A percentile compares a stretch with the other conserved stretches of the same genome.
Conservation (phyloP, 2,888 invertebrate genomes). For the Ormyrus rosae region DNA sequence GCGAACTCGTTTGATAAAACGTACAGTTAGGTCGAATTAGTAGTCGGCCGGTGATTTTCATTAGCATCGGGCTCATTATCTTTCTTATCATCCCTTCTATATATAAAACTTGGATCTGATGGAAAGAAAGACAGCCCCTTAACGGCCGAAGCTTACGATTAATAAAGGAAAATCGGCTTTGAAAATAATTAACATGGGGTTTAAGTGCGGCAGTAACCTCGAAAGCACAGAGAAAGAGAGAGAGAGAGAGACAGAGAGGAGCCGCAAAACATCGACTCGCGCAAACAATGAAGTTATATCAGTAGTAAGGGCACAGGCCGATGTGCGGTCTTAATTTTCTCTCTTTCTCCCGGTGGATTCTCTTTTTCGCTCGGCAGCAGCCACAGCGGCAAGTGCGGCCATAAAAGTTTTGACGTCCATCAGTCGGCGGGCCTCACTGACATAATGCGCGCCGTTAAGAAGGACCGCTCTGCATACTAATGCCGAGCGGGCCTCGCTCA, state of each 20-base stretch:
- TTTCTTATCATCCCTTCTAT: background rate
- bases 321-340: conserved; percentile 53
- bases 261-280: background rate
- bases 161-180: conserved; percentile 22
- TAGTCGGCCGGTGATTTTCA: conserved; percentile 8
- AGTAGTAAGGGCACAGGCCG: conserved; percentile 22
- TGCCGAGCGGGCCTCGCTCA: conserved; percentile 62
- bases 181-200: conserved; percentile 30
- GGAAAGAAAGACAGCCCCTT: no score
- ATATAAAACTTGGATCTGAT: background rate
- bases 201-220: background rate
- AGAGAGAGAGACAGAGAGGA: no score
- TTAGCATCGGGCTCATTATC: conserved; percentile 12
- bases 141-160: background rate
- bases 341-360: conserved; percentile 5
- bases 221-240: background rate
- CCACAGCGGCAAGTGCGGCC: conserved; percentile 14
- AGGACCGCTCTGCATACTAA: conserved; percentile 58
- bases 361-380: conserved; percentile 28
- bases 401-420: conserved; percentile 56
- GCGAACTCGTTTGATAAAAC: conserved; percentile 14
- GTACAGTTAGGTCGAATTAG: conserved; percentile 10
- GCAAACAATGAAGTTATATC: conserved; percentile 52
- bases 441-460: conserved; percentile 59
- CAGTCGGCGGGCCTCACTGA: conserved; percentile 51